phyloP scores from a whole-genome alignment of 2,797 vertebrate genomes.

The Limnodromus scolopaceus region DNA sequence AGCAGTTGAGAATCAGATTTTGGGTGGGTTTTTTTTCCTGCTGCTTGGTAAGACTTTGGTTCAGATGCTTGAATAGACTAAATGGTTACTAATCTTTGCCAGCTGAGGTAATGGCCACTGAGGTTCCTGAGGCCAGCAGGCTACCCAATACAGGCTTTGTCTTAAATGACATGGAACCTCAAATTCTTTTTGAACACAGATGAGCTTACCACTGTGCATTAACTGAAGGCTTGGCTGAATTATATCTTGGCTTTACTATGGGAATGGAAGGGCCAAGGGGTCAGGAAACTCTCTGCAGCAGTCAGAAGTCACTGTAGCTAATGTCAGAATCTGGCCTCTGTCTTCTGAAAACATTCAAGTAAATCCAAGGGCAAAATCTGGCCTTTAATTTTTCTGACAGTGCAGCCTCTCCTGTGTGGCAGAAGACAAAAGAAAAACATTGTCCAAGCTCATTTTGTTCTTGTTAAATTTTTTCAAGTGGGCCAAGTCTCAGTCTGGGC shows the following conservation, averaged over 20 bases:
- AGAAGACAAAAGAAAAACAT: neutral
- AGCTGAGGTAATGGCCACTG: neutral
- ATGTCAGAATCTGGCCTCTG: neutral
- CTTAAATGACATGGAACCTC: neutral
- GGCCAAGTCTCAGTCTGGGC: neutral
- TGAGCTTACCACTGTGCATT: neutral
- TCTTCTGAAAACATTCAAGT: neutral
- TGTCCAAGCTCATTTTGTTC: neutral
- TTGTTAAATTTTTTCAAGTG: neutral
- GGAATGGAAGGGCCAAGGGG: neutral
- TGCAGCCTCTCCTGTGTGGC: neutral
- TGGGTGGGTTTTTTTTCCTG: neutral
- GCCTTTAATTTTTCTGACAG: neutral
- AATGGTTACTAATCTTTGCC: constrained; percentile 7
- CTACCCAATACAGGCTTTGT: neutral
- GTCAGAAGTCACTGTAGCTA: neutral
- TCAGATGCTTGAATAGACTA: neutral
- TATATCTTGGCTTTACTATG: neutral
- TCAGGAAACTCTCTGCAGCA: neutral
- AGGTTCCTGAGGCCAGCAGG: neutral
- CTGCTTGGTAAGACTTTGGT: neutral
- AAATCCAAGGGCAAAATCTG: neutral
- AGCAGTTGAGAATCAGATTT: constrained; percentile 8
- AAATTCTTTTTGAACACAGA: neutral
- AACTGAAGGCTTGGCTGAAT: neutral